Percentiles rank a stretch among this genome's conserved stretches.
Evolutionary conservation across 2,797 vertebrate genomes (phyloP).

Genomic region (Danio kyathit): DNA sequence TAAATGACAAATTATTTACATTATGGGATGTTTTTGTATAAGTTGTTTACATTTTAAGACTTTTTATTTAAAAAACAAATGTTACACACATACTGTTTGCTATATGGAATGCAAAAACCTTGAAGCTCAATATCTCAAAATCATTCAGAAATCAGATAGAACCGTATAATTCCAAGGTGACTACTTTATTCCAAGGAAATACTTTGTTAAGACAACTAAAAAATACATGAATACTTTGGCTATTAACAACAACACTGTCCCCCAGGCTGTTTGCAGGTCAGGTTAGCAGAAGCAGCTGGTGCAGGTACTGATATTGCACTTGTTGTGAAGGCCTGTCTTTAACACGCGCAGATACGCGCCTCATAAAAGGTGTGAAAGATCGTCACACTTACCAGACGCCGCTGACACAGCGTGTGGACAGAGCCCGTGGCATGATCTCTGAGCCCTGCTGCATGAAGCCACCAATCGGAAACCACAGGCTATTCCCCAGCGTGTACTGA

Average conservation of each 20-base stretch:
- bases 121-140: no score
- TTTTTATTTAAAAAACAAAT: no score
- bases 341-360: not conserved
- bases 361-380: not conserved
- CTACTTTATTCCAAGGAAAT: no score
- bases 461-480: conserved; percentile 93
- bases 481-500: conserved; percentile 96
- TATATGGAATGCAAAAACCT: no score
- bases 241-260: no score
- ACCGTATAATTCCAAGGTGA: no score
- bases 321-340: not conserved
- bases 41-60: no score
- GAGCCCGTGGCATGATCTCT: conserved; percentile 93
- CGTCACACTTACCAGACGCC: conserved; percentile 86
- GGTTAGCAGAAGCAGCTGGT: not conserved
- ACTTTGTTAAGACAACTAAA: no score
- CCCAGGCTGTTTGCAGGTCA: not conserved
- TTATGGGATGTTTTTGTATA: no score
- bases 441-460: conserved; percentile 99
- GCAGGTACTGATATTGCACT: not conserved
- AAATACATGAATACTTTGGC: not conserved
- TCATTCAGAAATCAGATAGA: no score
- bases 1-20: no score
- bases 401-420: conserved; percentile 94
- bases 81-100: no score